Evolutionary conservation across 2,888 invertebrate genomes (phyloP).

Genomic region (Dasysyrphus tricinctus): DNA sequence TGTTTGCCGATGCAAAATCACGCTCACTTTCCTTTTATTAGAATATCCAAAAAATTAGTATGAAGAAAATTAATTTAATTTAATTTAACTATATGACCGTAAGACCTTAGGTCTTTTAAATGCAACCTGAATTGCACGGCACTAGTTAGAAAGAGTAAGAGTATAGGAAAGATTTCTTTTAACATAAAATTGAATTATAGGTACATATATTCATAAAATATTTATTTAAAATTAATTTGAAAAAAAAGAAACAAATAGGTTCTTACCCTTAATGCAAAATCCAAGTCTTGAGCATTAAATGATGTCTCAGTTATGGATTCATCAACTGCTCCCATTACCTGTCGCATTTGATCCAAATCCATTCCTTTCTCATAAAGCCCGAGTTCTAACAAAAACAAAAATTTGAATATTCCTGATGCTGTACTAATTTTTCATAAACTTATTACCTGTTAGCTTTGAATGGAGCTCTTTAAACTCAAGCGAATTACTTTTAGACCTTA

Average conservation of each 20-base stretch:
- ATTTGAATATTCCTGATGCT: not conserved
- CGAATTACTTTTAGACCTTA: not conserved
- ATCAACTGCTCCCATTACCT: conserved; percentile 77
- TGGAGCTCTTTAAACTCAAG: not conserved
- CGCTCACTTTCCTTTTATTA: conserved; percentile 78
- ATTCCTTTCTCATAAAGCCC: conserved; percentile 79
- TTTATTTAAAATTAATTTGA: not conserved
- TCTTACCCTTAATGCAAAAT: conserved; percentile 77
- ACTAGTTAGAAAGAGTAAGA: too few relatives aligned
- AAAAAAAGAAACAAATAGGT: too few relatives aligned
- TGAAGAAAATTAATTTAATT: too few relatives aligned
- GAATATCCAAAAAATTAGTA: not conserved
- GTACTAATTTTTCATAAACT: not conserved
- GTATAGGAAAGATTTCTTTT: too few relatives aligned
- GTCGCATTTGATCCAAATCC: conserved; percentile 78
- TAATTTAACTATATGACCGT: too few relatives aligned
- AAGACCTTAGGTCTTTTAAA: too few relatives aligned
- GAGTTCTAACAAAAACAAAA: conserved; percentile 60
- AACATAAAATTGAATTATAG: too few relatives aligned
- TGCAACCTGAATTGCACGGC: too few relatives aligned
- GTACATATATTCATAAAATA: not conserved
- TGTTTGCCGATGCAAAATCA: conserved; percentile 72
- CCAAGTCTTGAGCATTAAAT: conserved; percentile 59
- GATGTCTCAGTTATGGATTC: conserved; percentile 72
- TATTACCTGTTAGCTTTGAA: conserved; percentile 5